Conservation (phyloP, 23 tunicate genomes). For the Trididemnum nubilum region DNA sequence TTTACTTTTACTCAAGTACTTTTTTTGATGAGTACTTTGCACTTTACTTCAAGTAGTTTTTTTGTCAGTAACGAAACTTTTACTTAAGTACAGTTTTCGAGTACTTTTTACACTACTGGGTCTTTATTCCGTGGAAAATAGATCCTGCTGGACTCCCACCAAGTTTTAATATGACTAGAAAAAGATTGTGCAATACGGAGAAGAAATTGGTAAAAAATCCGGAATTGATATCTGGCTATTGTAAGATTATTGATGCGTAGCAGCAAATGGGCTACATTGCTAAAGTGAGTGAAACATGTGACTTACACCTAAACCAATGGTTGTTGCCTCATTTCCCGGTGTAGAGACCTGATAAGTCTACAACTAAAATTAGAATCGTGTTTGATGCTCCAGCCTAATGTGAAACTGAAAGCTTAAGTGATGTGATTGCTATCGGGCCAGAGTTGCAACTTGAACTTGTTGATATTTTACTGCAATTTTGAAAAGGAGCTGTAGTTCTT, state of each 20-base stretch:
- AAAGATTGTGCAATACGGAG: not conserved
- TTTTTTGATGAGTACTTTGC: too few species aligned
- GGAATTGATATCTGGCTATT: not conserved
- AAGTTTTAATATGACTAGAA: not conserved
- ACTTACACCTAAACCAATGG: not conserved
- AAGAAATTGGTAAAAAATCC: not conserved
- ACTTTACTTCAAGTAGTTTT: too few species aligned
- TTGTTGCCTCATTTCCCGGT: constrained; percentile 15
- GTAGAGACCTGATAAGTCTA: constrained; percentile 3
- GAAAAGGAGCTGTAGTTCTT: not conserved
- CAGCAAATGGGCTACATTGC: not conserved
- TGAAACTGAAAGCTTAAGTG: not conserved
- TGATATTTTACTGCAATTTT: not conserved
- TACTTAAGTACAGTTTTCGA: too few species aligned
- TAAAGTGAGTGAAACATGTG: not conserved
- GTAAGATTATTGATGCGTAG: not conserved
- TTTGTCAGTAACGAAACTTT: too few species aligned
- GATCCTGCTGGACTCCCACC: not conserved
- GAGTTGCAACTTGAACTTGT: constrained; percentile 15
- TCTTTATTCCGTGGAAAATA: not conserved
- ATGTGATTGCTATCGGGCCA: constrained; percentile 1
- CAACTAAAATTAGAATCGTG: not conserved
- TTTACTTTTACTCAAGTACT: too few species aligned
- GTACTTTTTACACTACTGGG: too few species aligned
- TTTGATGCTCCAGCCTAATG: constrained; percentile 14